Evolutionary conservation across 2,797 vertebrate genomes (phyloP).

Genomic region (Dendrocincla fuliginosa): DNA sequence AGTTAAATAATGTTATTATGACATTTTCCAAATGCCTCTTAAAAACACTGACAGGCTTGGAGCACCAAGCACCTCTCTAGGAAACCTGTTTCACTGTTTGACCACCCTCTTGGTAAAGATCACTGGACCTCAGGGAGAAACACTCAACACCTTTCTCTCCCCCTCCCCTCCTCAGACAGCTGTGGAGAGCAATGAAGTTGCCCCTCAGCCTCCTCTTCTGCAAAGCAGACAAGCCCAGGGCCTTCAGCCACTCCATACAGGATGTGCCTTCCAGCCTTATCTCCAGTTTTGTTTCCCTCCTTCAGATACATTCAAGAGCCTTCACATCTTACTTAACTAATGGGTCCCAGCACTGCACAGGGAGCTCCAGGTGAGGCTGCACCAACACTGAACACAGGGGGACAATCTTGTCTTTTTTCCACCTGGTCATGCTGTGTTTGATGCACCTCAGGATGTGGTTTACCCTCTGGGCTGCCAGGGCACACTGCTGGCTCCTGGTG

Average conservation of each 20-base stretch:
- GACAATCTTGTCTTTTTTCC: background rate
- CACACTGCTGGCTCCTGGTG: background rate
- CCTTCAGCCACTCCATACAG: background rate
- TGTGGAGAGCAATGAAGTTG: fast-evolving
- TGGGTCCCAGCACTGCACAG: background rate
- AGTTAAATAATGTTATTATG: background rate
- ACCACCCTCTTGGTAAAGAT: background rate
- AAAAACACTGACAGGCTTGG: background rate
- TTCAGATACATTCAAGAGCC: background rate
- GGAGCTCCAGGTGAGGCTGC: background rate
- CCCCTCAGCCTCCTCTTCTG: background rate
- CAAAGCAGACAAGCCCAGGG: background rate
- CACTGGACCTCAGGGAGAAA: background rate
- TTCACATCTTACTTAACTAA: background rate
- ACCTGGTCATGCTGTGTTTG: fast-evolving
- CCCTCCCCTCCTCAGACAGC: background rate
- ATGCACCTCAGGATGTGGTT: background rate
- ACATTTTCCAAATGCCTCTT: background rate
- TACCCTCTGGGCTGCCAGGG: background rate
- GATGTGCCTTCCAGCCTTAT: background rate
- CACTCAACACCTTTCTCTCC: background rate
- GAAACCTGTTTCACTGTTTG: background rate
- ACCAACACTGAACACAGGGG: background rate
- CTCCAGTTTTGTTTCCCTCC: background rate
- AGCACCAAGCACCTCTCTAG: background rate